Evolutionary conservation across 2,888 invertebrate genomes (phyloP).

Genomic region (Epiblema foenella): DNA sequence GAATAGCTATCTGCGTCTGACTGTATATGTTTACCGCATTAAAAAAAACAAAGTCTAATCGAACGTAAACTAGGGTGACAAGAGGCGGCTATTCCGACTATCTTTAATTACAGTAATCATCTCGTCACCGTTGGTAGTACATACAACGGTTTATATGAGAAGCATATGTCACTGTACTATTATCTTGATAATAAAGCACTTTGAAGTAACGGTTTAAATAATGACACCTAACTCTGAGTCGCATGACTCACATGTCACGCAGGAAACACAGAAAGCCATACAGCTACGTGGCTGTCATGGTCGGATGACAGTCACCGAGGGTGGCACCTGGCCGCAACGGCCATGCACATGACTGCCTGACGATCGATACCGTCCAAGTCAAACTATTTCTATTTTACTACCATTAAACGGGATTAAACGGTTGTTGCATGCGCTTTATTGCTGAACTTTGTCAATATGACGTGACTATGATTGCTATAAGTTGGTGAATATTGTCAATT

Average conservation of each 20-base stretch:
- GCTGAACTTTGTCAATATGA: conserved; percentile 27
- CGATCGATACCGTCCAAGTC: conserved; percentile 52
- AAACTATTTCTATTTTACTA: conserved; percentile 41
- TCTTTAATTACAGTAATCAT: neutral
- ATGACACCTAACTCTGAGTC: neutral
- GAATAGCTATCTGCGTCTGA: too few relatives aligned
- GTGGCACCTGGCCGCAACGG: conserved; percentile 56
- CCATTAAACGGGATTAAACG: conserved; percentile 22
- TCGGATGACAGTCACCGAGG: conserved; percentile 59
- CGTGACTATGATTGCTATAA: conserved; percentile 1
- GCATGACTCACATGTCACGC: conserved; percentile 6
- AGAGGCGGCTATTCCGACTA: neutral
- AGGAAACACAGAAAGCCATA: conserved; percentile 62
- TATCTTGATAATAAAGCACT: neutral
- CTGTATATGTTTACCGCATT: too few relatives aligned
- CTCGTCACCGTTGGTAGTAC: neutral
- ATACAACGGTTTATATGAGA: conserved; percentile 3
- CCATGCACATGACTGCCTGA: conserved; percentile 57
- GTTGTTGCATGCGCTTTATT: conserved; percentile 28
- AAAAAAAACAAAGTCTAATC: too few relatives aligned
- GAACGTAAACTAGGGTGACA: too few relatives aligned
- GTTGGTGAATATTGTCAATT: neutral
- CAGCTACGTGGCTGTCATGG: conserved; percentile 63
- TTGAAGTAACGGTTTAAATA: neutral
- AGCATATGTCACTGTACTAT: neutral